phyloP scores from a whole-genome alignment of 2,113 vertebrate species.

The Benitochromis conjunctus region DNA sequence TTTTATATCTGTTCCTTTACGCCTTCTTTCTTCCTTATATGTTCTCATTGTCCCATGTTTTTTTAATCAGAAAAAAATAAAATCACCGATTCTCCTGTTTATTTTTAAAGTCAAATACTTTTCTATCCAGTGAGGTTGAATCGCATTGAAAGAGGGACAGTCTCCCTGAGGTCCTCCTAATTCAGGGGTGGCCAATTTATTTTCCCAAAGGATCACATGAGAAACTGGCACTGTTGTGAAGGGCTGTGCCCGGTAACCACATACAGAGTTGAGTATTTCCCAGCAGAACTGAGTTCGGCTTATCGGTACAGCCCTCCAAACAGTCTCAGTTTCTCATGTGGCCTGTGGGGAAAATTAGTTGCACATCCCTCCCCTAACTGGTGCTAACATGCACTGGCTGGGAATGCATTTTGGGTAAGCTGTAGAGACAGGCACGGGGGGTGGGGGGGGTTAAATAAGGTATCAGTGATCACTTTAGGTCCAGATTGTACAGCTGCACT shows the following conservation, averaged over 20 bases:
- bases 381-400: neutral
- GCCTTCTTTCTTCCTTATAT: neutral
- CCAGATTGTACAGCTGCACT: neutral
- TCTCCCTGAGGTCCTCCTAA: conserved; percentile 49
- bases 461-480: conserved; percentile 37
- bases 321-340: neutral
- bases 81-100: neutral
- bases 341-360: neutral
- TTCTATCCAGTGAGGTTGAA: neutral
- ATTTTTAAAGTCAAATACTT: neutral
- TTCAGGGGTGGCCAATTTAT: neutral
- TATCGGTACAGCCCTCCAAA: neutral
- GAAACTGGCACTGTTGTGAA: neutral
- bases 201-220: neutral
- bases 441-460: neutral
- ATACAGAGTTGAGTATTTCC: neutral
- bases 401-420: conserved; percentile 31
- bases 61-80: neutral
- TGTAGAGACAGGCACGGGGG: conserved; percentile 26
- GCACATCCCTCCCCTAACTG: neutral
- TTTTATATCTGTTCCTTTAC: neutral
- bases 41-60: neutral
- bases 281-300: neutral
- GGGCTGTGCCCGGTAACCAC: neutral
- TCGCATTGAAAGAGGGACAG: conserved; percentile 11